Evolutionary conservation across 2,113 vertebrate genomes (phyloP).

Genomic region (Silurus glanis): DNA sequence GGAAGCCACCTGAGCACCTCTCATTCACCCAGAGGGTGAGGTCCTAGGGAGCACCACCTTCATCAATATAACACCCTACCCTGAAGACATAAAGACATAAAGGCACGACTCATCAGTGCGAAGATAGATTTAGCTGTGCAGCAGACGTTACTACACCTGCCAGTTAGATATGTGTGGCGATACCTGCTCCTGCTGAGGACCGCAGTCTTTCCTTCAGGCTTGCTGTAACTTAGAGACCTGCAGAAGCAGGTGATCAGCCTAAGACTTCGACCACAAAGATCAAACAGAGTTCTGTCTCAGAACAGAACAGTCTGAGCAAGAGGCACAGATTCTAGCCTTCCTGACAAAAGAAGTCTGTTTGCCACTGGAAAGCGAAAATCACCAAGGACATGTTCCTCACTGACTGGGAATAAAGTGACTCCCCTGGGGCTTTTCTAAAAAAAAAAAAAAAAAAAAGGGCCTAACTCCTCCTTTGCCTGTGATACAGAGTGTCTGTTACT

Average conservation of each 20-base stretch:
- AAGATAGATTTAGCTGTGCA: background rate
- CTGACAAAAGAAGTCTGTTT: background rate
- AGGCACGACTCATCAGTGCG: background rate
- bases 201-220: background rate
- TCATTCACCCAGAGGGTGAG: background rate
- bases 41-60: background rate
- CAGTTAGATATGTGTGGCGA: background rate
- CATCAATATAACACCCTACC: too few relatives aligned
- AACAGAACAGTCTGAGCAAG: background rate
- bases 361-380: background rate
- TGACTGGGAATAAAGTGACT: background rate
- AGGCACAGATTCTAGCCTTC: background rate
- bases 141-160: background rate
- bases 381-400: background rate
- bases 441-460: too few relatives aligned
- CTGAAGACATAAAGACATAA: background rate
- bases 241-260: background rate
- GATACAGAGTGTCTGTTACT: background rate
- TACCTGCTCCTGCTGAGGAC: background rate
- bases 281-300: background rate
- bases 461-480: background rate
- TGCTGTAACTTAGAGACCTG: background rate
- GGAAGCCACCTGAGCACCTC: background rate
- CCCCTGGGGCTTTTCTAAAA: background rate
- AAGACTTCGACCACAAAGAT: background rate